These are phyloP conservation scores for Lutraria lutraria DNA, from an alignment of 2,888 invertebrate genomes.

Conservation along the genomic window DNA sequence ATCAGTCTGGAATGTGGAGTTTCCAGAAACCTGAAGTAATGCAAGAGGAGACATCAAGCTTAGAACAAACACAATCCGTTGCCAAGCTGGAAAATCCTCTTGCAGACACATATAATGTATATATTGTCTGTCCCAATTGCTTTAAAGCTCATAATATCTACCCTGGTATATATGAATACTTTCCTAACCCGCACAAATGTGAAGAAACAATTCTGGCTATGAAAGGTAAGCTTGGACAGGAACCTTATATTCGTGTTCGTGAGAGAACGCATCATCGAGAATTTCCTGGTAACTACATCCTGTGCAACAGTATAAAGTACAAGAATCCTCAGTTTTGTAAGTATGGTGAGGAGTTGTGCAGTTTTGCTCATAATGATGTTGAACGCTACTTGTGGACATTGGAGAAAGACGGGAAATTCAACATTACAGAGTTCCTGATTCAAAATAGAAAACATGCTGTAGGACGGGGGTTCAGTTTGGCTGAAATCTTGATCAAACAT, in stretches of 20 bases:
- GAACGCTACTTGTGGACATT: slow-evolving; percentile 82
- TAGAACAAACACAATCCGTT: slow-evolving; percentile 33
- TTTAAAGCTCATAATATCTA: slow-evolving; percentile 57
- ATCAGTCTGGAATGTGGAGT: slow-evolving; percentile 24
- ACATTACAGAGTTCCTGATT: slow-evolving; percentile 82
- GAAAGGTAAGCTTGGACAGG: slow-evolving; percentile 49
- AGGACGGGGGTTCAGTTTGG: slow-evolving; percentile 69
- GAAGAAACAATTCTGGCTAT: slow-evolving; percentile 80
- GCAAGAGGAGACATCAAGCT: slow-evolving; percentile 18
- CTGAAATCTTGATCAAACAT: slow-evolving; percentile 78
- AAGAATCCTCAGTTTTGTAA: slow-evolving; percentile 73
- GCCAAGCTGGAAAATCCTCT: slow-evolving; percentile 71
- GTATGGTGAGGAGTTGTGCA: slow-evolving; percentile 78
- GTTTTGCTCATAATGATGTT: slow-evolving; percentile 82
- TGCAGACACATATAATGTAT: slow-evolving; percentile 67
- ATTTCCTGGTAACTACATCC: slow-evolving; percentile 80
- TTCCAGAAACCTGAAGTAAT: slow-evolving; percentile 51
- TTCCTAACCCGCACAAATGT: slow-evolving; percentile 75
- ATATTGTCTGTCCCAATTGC: slow-evolving; percentile 76
- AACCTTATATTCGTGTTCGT: slow-evolving; percentile 77
- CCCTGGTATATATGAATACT: slow-evolving; percentile 68
- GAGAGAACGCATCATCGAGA: slow-evolving; percentile 81
- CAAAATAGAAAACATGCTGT: slow-evolving; percentile 72
- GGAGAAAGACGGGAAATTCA: slow-evolving; percentile 82
- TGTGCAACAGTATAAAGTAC: slow-evolving; percentile 77